Percentiles rank a stretch among this genome's conserved stretches.
phyloP scores from a whole-genome alignment of 2,113 vertebrate genomes.

The Rostratula benghalensis region DNA sequence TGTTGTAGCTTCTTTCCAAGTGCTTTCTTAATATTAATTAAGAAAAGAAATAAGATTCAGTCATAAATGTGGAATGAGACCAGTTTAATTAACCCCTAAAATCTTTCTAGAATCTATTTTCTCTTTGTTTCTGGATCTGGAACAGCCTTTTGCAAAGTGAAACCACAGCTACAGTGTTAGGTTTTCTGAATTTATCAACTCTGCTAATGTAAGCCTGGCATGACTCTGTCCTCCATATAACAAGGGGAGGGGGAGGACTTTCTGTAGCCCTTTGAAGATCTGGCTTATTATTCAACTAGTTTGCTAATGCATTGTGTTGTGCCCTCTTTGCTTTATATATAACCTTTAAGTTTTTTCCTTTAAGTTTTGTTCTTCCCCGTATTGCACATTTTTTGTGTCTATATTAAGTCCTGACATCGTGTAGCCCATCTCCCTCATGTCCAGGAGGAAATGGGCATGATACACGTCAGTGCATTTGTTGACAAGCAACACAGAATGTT shows the following conservation, averaged over 20 bases:
- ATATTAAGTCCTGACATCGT: not conserved
- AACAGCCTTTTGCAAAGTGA: not conserved
- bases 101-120: not conserved
- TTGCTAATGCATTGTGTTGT: not conserved
- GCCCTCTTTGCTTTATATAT: not conserved
- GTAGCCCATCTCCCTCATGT: not conserved
- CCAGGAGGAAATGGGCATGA: not conserved
- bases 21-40: not conserved
- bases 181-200: not conserved
- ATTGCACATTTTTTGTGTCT: not conserved
- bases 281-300: not conserved
- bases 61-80: not conserved
- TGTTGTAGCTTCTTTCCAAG: not conserved
- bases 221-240: not conserved
- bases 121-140: not conserved
- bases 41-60: not conserved
- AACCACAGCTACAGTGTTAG: not conserved
- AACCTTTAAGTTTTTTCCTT: not conserved
- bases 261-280: not conserved
- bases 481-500: not conserved
- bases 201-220: not conserved
- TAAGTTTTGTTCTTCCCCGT: not conserved
- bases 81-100: not conserved
- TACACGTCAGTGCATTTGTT: not conserved
- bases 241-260: not conserved